Percentiles rank a stretch among this genome's conserved stretches.
Conservation (phyloP, 2,113 vertebrate species). For the Dipodomys spectabilis region DNA sequence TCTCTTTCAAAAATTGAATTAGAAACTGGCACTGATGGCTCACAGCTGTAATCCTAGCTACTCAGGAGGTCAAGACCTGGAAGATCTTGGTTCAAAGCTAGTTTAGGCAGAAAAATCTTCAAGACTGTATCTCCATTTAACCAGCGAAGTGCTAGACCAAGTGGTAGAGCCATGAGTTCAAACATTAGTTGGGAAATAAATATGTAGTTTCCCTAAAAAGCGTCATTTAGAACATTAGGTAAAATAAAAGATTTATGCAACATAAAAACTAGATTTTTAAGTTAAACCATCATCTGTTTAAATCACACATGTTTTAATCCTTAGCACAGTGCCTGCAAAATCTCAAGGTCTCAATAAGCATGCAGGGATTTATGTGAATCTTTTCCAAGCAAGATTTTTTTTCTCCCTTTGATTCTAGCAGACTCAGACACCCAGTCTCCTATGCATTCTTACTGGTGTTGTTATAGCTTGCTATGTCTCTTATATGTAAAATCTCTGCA, state of each 20-base stretch:
- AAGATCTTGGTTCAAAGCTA: too few relatives aligned
- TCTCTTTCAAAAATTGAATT: too few relatives aligned
- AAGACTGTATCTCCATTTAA: too few relatives aligned
- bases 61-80: too few relatives aligned
- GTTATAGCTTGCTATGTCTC: too few relatives aligned
- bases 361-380: neutral
- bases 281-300: neutral
- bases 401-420: neutral
- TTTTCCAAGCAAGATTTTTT: slow-evolving; percentile 36
- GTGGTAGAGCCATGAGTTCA: too few relatives aligned
- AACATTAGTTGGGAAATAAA: neutral
- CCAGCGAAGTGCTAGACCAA: too few relatives aligned
- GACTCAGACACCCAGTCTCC: neutral
- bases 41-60: too few relatives aligned
- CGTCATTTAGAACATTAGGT: neutral
- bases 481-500: neutral
- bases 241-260: neutral
- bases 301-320: neutral
- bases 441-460: neutral
- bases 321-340: slow-evolving; percentile 6
- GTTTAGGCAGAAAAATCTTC: too few relatives aligned
- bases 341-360: neutral
- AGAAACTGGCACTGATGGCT: too few relatives aligned
- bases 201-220: neutral
- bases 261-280: slow-evolving; percentile 39